phyloP scores from a whole-genome alignment of 2,797 vertebrate genomes.

The Typhlichthys eigenmanni region DNA sequence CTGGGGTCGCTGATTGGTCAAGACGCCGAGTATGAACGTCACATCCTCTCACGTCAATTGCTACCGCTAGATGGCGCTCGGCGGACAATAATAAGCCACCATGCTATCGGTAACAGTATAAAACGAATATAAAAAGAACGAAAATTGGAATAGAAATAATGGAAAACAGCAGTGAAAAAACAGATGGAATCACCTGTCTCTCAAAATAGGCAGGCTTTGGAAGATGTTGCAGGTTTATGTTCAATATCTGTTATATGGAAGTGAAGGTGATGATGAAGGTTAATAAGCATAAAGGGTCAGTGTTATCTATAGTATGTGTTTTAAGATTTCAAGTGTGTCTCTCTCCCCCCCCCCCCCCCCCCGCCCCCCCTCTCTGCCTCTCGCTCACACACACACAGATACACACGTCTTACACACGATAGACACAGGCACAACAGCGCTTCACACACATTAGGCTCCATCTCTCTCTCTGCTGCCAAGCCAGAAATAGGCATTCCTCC shows the following conservation, averaged over 20 bases:
- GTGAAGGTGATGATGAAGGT: no score
- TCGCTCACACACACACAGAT: conserved; percentile 1
- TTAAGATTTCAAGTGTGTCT: neutral
- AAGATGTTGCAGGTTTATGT: no score
- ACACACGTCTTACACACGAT: neutral
- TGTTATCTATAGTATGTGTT: no score
- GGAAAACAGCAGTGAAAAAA: neutral
- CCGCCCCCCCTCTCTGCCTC: no score
- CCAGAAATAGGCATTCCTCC: conserved; percentile 17
- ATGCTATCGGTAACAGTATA: no score
- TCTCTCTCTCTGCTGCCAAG: neutral
- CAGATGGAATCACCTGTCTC: no score
- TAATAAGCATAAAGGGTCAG: no score
- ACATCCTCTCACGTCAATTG: conserved; percentile 30
- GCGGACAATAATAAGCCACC: no score
- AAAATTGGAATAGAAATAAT: neutral
- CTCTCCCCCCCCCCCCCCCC: no score
- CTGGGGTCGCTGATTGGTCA: conserved; percentile 58
- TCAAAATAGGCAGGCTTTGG: no score
- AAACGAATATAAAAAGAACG: neutral
- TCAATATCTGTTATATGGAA: no score
- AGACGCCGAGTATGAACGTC: conserved; percentile 8
- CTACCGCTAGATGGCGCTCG: conserved; percentile 39
- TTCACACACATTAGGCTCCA: conserved; percentile 11
- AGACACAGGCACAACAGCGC: neutral